phyloP scores from a whole-genome alignment of 2,797 vertebrate species.

The Darevskia mixta region DNA sequence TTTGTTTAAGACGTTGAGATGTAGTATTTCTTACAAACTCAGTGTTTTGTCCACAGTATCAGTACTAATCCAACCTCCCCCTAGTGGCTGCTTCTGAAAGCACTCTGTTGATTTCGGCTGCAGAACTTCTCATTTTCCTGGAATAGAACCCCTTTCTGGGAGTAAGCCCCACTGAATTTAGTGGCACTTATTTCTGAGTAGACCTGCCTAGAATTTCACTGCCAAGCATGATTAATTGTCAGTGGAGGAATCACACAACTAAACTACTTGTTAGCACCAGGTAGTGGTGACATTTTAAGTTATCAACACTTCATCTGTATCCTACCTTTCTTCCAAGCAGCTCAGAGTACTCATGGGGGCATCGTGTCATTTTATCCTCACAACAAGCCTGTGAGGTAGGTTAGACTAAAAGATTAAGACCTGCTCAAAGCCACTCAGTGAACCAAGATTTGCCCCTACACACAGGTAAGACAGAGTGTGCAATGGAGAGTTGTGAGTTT shows the following conservation, averaged over 20 bases:
- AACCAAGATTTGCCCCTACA: too few relatives aligned
- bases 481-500: too few relatives aligned
- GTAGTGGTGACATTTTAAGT: neutral
- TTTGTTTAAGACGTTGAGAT: neutral
- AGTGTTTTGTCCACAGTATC: neutral
- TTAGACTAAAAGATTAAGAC: too few relatives aligned
- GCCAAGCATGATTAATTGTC: neutral
- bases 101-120: neutral
- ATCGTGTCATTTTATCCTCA: too few relatives aligned
- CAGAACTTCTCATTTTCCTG: neutral
- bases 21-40: neutral
- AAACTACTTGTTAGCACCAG: neutral
- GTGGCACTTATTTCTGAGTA: too few relatives aligned
- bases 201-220: too few relatives aligned
- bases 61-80: conserved; percentile 51
- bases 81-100: conserved; percentile 52
- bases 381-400: too few relatives aligned
- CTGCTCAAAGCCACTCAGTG: too few relatives aligned
- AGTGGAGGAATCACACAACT: neutral
- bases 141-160: neutral
- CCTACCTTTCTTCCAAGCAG: too few relatives aligned
- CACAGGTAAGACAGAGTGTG: too few relatives aligned
- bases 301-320: neutral
- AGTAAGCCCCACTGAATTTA: too few relatives aligned
- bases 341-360: too few relatives aligned